A percentile compares a stretch with the other conserved stretches of the same genome.
phyloP scores from a whole-genome alignment of 1,140 invertebrate genomes.

The Diachasmimorpha longicaudata region DNA sequence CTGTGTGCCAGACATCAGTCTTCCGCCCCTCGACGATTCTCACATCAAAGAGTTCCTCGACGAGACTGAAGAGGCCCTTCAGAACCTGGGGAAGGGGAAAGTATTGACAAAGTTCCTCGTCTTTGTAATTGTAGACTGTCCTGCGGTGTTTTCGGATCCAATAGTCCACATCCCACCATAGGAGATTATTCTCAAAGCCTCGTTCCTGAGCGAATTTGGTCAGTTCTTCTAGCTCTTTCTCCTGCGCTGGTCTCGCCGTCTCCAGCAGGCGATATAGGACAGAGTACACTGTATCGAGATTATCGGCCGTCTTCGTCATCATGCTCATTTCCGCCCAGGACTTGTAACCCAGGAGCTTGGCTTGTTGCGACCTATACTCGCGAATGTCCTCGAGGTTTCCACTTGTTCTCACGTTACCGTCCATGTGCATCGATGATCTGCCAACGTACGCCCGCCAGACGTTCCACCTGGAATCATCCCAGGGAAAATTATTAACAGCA shows the following conservation, averaged over 20 bases:
- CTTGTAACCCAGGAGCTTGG: slow-evolving; percentile 79
- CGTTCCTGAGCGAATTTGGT: slow-evolving; percentile 77
- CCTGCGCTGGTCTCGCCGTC: slow-evolving; percentile 74
- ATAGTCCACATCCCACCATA: slow-evolving; percentile 86
- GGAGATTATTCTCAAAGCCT: slow-evolving; percentile 74
- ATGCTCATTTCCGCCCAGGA: slow-evolving; percentile 86
- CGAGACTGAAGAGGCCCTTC: slow-evolving; percentile 75
- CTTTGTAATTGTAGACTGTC: slow-evolving; percentile 71
- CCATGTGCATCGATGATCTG: background rate
- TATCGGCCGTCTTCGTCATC: slow-evolving; percentile 93
- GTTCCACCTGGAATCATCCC: slow-evolving; percentile 66
- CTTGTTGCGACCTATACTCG: slow-evolving; percentile 70
- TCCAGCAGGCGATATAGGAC: slow-evolving; percentile 75
- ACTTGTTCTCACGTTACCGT: background rate
- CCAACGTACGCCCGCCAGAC: slow-evolving; percentile 70
- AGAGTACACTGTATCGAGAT: slow-evolving; percentile 76
- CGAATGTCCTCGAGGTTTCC: slow-evolving; percentile 78
- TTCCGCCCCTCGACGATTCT: slow-evolving; percentile 73
- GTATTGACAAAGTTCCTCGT: slow-evolving; percentile 77
- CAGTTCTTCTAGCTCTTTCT: slow-evolving; percentile 76
- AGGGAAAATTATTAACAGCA: too few relatives aligned
- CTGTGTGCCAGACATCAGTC: slow-evolving; percentile 79
- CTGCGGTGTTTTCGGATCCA: slow-evolving; percentile 79
- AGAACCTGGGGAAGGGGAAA: slow-evolving; percentile 84
- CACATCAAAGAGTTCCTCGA: slow-evolving; percentile 82